phyloP scores from a whole-genome alignment of 2,113 vertebrate genomes.

The Synodontis membranacea region DNA sequence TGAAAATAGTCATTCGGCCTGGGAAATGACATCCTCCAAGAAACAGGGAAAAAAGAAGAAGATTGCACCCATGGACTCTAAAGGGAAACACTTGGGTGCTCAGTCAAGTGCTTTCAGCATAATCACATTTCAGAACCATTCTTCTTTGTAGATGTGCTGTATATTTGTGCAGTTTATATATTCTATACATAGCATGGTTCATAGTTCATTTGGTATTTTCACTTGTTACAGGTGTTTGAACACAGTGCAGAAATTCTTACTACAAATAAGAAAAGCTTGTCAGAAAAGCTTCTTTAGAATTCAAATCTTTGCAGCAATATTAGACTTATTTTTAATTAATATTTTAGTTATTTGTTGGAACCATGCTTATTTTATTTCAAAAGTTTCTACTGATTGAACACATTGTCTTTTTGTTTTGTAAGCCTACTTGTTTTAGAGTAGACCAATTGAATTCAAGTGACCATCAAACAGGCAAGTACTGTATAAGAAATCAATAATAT shows the following conservation, averaged over 20 bases:
- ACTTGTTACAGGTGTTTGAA: neutral
- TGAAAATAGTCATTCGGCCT: slow-evolving; percentile 27
- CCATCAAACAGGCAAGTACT: neutral
- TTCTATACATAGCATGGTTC: neutral
- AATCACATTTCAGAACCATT: neutral
- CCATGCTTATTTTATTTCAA: neutral
- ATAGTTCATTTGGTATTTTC: neutral
- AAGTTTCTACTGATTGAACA: neutral
- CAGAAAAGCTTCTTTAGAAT: neutral
- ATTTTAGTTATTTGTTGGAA: neutral
- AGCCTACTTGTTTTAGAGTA: neutral
- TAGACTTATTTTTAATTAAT: neutral
- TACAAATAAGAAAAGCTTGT: neutral
- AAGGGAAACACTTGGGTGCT: neutral
- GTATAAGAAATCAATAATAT: neutral
- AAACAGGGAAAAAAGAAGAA: neutral
- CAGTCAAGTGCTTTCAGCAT: neutral
- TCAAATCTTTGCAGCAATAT: neutral
- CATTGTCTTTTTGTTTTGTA: neutral
- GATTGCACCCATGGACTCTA: neutral
- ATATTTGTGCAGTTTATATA: neutral
- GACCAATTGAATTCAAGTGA: neutral
- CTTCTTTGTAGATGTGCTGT: neutral
- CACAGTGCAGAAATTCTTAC: neutral
- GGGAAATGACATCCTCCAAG: slow-evolving; percentile 21